Conservation (phyloP, 2,888 invertebrate genomes). For the Eilema sororculum region DNA sequence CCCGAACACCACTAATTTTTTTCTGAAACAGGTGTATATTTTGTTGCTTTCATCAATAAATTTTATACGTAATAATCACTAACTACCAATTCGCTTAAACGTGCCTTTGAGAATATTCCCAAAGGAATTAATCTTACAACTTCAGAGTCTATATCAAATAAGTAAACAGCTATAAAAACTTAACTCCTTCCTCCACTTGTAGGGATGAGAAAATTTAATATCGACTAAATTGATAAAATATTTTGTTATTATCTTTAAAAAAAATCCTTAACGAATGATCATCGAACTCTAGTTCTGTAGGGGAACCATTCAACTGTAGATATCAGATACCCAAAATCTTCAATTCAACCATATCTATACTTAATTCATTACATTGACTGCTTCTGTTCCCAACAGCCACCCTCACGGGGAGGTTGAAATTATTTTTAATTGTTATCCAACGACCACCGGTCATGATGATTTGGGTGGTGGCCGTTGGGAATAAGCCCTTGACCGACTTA, state of each 20-base stretch:
- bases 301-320: no score
- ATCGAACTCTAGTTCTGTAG: background rate
- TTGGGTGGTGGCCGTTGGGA: no score
- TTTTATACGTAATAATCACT: background rate
- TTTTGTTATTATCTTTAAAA: background rate
- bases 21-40: background rate
- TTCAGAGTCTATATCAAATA: constrained; percentile 40
- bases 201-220: constrained; percentile 31
- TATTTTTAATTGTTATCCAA: no score
- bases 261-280: background rate
- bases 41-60: background rate
- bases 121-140: constrained; percentile 44
- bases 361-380: no score
- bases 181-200: constrained; percentile 52
- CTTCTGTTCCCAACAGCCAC: no score
- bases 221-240: background rate
- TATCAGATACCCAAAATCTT: no score
- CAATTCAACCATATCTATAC: no score
- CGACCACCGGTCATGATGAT: no score
- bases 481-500: no score
- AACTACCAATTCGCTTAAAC: constrained; percentile 12
- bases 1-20: background rate
- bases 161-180: constrained; percentile 54
- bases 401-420: no score
- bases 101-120: constrained; percentile 36